These are phyloP conservation scores for Cremastinae sp. DNA, from an alignment of 2,888 invertebrate species.

Conservation along the genomic window DNA sequence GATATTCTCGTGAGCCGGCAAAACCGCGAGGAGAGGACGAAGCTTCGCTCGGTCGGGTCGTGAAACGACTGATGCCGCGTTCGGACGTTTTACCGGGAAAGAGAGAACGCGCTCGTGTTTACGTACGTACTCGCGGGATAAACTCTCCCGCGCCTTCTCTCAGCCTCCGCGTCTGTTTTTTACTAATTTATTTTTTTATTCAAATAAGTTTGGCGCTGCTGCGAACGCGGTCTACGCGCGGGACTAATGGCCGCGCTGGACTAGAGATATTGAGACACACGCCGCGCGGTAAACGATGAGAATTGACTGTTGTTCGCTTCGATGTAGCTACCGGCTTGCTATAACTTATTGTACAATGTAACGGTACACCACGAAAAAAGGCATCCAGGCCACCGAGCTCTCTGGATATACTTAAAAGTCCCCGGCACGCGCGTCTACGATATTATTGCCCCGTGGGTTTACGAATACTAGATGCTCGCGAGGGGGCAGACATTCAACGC, in stretches of 20 bases:
- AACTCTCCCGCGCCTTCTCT: conserved; percentile 19
- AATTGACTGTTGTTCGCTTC: conserved; percentile 39
- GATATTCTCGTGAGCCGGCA: neutral
- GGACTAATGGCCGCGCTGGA: conserved; percentile 13
- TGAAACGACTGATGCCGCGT: conserved; percentile 43
- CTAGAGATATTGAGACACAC: conserved; percentile 43
- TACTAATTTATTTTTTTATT: conserved; percentile 34
- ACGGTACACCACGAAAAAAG: conserved; percentile 76
- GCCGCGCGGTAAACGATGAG: conserved; percentile 53
- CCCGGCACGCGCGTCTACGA: conserved; percentile 35
- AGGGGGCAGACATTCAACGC: conserved; percentile 31
- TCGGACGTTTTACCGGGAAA: conserved; percentile 43
- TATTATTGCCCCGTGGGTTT: neutral
- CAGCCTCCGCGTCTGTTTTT: conserved; percentile 22
- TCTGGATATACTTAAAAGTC: conserved; percentile 47
- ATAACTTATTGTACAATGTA: conserved; percentile 72
- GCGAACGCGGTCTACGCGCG: conserved; percentile 9
- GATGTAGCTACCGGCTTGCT: conserved; percentile 59
- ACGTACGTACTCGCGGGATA: conserved; percentile 27
- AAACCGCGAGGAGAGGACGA: conserved; percentile 20
- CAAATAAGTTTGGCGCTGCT: conserved; percentile 10
- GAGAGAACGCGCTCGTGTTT: conserved; percentile 26
- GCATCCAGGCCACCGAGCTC: conserved; percentile 72
- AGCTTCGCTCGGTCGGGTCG: conserved; percentile 40
- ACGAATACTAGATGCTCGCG: conserved; percentile 45